phyloP scores from a whole-genome alignment of 2,888 invertebrate genomes.

The Cybosia mesomella region DNA sequence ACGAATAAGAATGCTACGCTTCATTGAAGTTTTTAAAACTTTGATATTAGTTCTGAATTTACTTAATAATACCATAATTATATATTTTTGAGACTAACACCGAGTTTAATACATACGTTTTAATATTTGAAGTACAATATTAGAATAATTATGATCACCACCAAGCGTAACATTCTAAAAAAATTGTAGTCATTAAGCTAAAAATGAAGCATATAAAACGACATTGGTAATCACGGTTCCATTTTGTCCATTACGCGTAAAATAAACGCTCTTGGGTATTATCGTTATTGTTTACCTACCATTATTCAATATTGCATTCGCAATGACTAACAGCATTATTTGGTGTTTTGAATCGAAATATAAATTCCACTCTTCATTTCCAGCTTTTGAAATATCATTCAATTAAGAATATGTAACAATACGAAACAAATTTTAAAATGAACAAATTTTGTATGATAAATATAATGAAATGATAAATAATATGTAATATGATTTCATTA shows the following conservation, averaged over 20 bases:
- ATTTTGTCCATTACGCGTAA: background rate
- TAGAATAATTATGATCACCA: no score
- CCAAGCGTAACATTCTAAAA: no score
- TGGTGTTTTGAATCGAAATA: slow-evolving; percentile 1
- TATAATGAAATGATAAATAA: background rate
- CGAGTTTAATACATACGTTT: no score
- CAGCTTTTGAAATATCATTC: slow-evolving; percentile 1
- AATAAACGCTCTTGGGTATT: background rate
- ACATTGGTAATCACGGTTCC: background rate
- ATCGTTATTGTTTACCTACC: background rate
- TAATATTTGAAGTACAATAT: no score
- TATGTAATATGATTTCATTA: background rate
- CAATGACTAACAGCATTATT: background rate
- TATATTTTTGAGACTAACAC: no score
- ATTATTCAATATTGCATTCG: background rate
- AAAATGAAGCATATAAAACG: no score
- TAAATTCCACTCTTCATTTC: background rate
- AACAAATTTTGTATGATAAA: background rate
- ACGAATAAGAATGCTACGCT: no score
- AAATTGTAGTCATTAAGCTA: no score
- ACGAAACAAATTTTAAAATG: slow-evolving; percentile 1
- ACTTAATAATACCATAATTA: no score
- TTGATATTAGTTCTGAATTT: no score
- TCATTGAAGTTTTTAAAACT: no score
- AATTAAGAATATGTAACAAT: slow-evolving; percentile 1